A percentile compares a stretch with the other conserved stretches of the same genome.
phyloP scores from a whole-genome alignment of 2,797 vertebrate species.

The Gambusia yucatana region DNA sequence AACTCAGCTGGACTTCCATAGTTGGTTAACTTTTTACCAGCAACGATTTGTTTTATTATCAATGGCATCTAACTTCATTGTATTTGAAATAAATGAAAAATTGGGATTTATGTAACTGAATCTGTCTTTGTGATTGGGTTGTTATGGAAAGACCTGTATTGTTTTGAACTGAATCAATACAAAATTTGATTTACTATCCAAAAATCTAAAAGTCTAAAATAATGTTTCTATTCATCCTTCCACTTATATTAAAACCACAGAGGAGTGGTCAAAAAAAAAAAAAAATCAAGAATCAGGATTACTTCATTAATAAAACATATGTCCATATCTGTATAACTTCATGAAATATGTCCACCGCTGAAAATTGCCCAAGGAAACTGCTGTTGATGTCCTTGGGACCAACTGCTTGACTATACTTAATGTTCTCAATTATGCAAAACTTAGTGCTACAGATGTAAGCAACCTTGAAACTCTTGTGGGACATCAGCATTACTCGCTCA shows the following conservation, averaged over 20 bases:
- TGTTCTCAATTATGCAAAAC: constrained; percentile 64
- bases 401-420: constrained; percentile 36
- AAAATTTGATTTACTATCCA: neutral
- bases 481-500: constrained; percentile 37
- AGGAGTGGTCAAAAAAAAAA: neutral
- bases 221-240: neutral
- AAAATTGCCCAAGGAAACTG: constrained; percentile 26
- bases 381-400: constrained; percentile 32
- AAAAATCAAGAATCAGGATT: constrained; percentile 11
- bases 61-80: neutral
- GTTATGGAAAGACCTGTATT: neutral
- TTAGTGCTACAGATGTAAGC: constrained; percentile 51
- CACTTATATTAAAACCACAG: neutral
- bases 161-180: neutral
- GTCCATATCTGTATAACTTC: constrained; percentile 23
- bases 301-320: constrained; percentile 14
- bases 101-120: neutral
- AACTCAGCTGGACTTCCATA: neutral
- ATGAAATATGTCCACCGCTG: constrained; percentile 10
- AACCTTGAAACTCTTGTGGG: constrained; percentile 73
- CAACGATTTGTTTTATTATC: neutral
- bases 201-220: neutral
- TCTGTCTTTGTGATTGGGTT: neutral
- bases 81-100: neutral
- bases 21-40: neutral